phyloP scores from a whole-genome alignment of 2,888 invertebrate genomes.

The Ligdia adustata region DNA sequence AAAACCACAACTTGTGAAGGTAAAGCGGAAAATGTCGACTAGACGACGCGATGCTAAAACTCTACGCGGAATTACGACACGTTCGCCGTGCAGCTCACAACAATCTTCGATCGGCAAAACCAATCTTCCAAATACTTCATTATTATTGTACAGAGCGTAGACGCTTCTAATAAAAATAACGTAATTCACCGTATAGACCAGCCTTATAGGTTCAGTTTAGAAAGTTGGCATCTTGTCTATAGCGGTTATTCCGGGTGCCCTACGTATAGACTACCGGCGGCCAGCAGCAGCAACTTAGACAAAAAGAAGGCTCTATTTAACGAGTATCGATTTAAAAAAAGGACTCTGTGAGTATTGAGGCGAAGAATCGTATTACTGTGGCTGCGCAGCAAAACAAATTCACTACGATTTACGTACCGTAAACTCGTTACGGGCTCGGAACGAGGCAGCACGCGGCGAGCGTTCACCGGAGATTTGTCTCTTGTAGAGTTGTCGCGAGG shows the following conservation, averaged over 20 bases:
- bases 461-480: conserved; percentile 57
- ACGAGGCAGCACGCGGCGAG: conserved; percentile 52
- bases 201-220: conserved; percentile 79
- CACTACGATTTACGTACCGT: conserved; percentile 82
- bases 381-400: conserved; percentile 75
- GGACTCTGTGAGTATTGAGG: conserved; percentile 62
- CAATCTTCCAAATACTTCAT: conserved; percentile 71
- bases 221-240: conserved; percentile 81
- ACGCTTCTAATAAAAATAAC: conserved; percentile 73
- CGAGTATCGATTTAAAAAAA: conserved; percentile 70
- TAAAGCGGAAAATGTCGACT: conserved; percentile 61
- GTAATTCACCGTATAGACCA: conserved; percentile 65
- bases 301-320: conserved; percentile 78
- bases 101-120: conserved; percentile 48
- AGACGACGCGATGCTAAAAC: conserved; percentile 59
- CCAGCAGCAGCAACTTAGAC: conserved; percentile 56
- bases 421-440: conserved; percentile 79
- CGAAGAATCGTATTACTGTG: conserved; percentile 76
- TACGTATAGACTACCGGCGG: conserved; percentile 65
- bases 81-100: conserved; percentile 52
- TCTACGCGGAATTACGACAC: conserved; percentile 57
- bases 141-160: conserved; percentile 58
- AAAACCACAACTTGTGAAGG: conserved; percentile 67
- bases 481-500: conserved; percentile 54
- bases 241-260: conserved; percentile 76